Evolutionary conservation across 2,888 invertebrate genomes (phyloP), one percentile per base, ranked within the genome.

Genomic region (Peribatodes rhomboidaria): DNA sequence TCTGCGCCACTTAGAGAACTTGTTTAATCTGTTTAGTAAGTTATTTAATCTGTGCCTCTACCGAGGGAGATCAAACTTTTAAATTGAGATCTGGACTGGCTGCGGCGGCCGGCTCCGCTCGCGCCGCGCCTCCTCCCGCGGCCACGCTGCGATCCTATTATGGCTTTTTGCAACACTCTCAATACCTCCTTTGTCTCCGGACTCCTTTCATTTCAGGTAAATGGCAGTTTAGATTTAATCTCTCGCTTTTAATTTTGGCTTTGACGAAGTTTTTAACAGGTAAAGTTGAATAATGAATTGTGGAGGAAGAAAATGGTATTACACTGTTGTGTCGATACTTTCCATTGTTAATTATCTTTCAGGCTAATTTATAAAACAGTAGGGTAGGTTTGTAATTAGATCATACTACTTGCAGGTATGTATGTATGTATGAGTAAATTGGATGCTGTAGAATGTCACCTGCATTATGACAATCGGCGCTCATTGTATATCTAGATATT

Each of bases 1-100:
- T 67, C 64, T 68, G 56, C 61, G 65, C 50, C 63, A 59, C 68
- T 68, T 69, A 52, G 55, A 71, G 62, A 76, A 76, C 70, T 75
- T 72, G 66, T 73, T 69, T 78, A 77, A 79, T 79, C 77, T 74
- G 70, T 79, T 78, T 77, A 74, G 70, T 68, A 72, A 77, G 73
- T 78, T 73, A 71, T 72, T 70, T 68, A 67, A 72, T 68, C 62
- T 65, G 64, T 59, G 65, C 61, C 31, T 44, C 56, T 63, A 52
- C 62, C 61, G 57, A 60, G 66, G 65, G 66, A 63, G 39, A 55
- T 68, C 66, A 50, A 72, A 73, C 42, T 73, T 71, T 71, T 66
- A 65, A 70, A 74, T 72, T 65, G 72, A 69, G 68, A 62, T 6
- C 53, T 41, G 27, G 37, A 20, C 20, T 37, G 1, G 52, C 35